phyloP scores from a whole-genome alignment of 2,888 invertebrate genomes.

The Drosophila melanocephala region DNA sequence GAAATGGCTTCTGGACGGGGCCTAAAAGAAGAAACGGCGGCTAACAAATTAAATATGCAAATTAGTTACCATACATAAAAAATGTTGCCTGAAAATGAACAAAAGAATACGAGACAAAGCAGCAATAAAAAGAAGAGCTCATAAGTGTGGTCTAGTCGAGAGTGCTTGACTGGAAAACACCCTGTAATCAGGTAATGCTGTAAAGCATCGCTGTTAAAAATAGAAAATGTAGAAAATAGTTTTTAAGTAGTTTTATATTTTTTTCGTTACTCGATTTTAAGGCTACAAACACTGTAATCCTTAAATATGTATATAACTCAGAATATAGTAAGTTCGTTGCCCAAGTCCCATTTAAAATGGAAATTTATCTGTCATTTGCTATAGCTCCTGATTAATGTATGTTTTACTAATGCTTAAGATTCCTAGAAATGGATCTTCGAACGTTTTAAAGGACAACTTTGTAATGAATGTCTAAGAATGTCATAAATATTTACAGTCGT shows the following conservation, averaged over 20 bases:
- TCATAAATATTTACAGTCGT: not conserved
- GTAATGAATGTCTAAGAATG: not conserved
- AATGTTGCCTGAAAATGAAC: slow-evolving; percentile 36
- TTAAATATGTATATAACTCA: not conserved
- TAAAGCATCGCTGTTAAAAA: not conserved
- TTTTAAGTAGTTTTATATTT: not conserved
- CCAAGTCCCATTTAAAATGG: slow-evolving; percentile 12
- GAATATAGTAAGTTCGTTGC: slow-evolving; percentile 27
- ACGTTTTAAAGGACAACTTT: not conserved
- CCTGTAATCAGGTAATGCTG: not conserved
- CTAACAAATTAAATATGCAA: slow-evolving; percentile 71
- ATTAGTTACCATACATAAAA: slow-evolving; percentile 43
- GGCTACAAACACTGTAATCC: not conserved
- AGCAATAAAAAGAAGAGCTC: slow-evolving; percentile 13
- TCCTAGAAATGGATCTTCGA: too few relatives aligned
- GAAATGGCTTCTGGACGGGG: slow-evolving; percentile 39
- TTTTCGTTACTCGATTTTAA: not conserved
- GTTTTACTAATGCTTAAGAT: not conserved
- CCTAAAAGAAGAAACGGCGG: slow-evolving; percentile 23
- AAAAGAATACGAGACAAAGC: slow-evolving; percentile 23
- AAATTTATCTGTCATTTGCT: not conserved
- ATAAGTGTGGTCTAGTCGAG: slow-evolving; percentile 4
- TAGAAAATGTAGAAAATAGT: not conserved
- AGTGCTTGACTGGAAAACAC: slow-evolving; percentile 3
- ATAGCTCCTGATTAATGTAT: not conserved